Conservation (phyloP, 2,888 invertebrate species). For the Drosophila subquinaria region DNA sequence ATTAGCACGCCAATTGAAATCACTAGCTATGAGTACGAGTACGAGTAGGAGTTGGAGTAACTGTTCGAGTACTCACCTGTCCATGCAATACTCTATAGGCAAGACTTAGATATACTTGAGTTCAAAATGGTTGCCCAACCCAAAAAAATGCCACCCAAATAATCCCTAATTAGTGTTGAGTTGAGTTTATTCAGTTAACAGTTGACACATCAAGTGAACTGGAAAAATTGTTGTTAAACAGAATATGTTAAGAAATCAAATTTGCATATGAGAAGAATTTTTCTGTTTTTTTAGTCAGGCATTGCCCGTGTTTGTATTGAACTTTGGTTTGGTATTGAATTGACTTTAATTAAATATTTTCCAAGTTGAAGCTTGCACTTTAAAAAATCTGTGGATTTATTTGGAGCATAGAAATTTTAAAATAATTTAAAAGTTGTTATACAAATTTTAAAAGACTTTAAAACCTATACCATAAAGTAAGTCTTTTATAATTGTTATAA, state of each 20-base stretch:
- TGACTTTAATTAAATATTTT: no score
- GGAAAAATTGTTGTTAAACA: neutral
- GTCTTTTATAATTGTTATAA: neutral
- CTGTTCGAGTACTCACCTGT: constrained; percentile 14
- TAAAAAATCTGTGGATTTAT: no score
- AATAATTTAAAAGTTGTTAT: neutral
- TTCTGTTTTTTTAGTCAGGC: neutral
- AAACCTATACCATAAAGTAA: neutral
- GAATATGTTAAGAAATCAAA: neutral
- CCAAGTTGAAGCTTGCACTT: no score
- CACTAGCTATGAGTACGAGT: constrained; percentile 50
- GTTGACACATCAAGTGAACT: neutral
- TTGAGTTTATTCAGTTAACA: neutral
- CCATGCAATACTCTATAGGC: neutral
- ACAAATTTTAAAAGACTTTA: neutral
- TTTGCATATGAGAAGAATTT: neutral
- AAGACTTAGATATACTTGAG: neutral
- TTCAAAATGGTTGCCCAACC: constrained; percentile 19
- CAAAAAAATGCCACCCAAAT: constrained; percentile 10
- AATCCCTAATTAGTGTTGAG: constrained; percentile 8
- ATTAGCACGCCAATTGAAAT: constrained; percentile 84
- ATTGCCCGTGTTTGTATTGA: neutral
- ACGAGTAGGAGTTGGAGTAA: constrained; percentile 6
- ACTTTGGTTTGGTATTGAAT: neutral
- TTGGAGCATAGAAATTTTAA: neutral